These are phyloP conservation scores for Monoplex corrugatus DNA, from an alignment of 2,888 invertebrate genomes.

Conservation along the genomic window DNA sequence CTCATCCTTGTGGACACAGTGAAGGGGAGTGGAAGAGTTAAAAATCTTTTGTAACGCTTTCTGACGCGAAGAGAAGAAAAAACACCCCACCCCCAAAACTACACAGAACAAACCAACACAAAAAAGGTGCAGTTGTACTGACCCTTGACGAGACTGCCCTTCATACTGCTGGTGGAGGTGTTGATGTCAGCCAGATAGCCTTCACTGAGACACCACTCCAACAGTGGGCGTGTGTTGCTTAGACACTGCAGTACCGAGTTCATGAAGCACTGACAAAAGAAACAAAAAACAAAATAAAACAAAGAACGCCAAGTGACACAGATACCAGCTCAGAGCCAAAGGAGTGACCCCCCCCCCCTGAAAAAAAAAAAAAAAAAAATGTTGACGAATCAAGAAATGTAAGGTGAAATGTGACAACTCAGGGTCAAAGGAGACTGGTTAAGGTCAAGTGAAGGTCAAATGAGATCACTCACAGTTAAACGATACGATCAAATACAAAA, in stretches of 20 bases:
- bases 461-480: too few species aligned
- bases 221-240: constrained; percentile 90
- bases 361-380: not conserved
- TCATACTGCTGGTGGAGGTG: constrained; percentile 90
- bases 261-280: constrained; percentile 89
- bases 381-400: not conserved
- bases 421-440: too few species aligned
- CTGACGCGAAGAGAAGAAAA: too few species aligned
- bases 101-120: too few species aligned
- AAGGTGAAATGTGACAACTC: too few species aligned
- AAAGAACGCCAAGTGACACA: not conserved
- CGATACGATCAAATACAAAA: too few species aligned
- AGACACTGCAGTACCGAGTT: constrained; percentile 93
- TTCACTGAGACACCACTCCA: constrained; percentile 89
- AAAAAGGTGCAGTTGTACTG: not conserved
- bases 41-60: too few species aligned
- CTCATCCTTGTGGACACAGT: too few species aligned
- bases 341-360: too few species aligned
- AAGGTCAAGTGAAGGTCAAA: too few species aligned
- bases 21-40: too few species aligned
- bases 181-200: constrained; percentile 88
- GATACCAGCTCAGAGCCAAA: not conserved
- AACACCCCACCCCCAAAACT: too few species aligned
- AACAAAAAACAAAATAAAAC: not conserved
- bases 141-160: constrained; percentile 88